These are phyloP conservation scores for Heliconius cydno DNA, from an alignment of 2,888 invertebrate species.

Conservation along the genomic window DNA sequence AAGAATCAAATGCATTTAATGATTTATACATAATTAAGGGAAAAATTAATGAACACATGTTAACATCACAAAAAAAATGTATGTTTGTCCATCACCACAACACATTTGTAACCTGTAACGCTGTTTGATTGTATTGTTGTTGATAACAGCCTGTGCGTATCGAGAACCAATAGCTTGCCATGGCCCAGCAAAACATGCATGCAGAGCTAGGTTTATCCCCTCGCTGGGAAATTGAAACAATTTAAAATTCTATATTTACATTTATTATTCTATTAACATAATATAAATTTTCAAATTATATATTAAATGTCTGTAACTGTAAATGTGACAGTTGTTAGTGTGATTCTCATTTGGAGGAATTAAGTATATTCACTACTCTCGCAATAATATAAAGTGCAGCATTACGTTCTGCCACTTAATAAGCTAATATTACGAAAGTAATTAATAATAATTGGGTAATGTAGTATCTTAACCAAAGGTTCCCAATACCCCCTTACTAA, in stretches of 20 bases:
- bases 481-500: too few relatives aligned
- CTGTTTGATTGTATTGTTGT: slow-evolving; percentile 72
- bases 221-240: slow-evolving; percentile 66
- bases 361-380: neutral
- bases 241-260: neutral
- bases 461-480: too few relatives aligned
- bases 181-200: slow-evolving; percentile 70
- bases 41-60: slow-evolving; percentile 1
- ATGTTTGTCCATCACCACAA: slow-evolving; percentile 47
- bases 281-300: neutral
- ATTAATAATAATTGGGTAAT: too few relatives aligned
- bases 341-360: neutral
- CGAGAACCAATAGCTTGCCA: slow-evolving; percentile 70
- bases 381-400: neutral
- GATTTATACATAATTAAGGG: neutral
- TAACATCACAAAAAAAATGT: slow-evolving; percentile 31
- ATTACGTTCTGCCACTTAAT: neutral
- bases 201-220: slow-evolving; percentile 72
- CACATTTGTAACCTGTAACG: slow-evolving; percentile 66
- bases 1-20: neutral
- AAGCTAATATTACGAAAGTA: too few relatives aligned
- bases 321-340: neutral
- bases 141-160: slow-evolving; percentile 69
- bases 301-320: neutral
- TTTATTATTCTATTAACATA: neutral